These are phyloP conservation scores for Chromobotia macracanthus DNA, from an alignment of 2,797 vertebrate species.

Conservation along the genomic window DNA sequence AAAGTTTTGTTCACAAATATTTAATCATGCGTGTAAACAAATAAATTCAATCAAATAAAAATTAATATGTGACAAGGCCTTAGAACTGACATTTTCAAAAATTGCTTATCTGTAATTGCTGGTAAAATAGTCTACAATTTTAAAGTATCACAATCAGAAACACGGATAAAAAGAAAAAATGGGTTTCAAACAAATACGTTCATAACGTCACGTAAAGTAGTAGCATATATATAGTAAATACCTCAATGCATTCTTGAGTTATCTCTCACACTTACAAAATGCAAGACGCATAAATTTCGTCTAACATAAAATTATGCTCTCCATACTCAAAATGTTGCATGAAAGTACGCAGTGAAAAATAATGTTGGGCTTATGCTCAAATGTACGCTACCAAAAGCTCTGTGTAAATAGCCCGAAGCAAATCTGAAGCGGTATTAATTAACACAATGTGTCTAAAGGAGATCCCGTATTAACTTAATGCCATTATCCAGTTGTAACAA, in stretches of 20 bases:
- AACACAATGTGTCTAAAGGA: background rate
- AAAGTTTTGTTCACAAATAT: too few relatives aligned
- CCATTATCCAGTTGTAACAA: background rate
- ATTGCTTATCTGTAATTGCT: too few relatives aligned
- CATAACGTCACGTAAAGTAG: background rate
- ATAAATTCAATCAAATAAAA: too few relatives aligned
- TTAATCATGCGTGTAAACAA: too few relatives aligned
- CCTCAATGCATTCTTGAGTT: conserved; percentile 66
- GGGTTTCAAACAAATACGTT: background rate
- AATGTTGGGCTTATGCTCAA: background rate
- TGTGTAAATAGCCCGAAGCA: background rate
- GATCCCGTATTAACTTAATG: background rate
- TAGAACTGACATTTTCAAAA: background rate
- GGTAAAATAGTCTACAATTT: background rate
- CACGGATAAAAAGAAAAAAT: background rate
- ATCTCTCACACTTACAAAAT: conserved; percentile 65
- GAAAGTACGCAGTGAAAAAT: background rate
- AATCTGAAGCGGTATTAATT: background rate
- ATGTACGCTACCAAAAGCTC: background rate
- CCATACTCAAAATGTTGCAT: conserved; percentile 48
- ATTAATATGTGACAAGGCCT: background rate
- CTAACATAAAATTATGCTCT: conserved; percentile 55
- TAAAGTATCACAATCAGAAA: background rate
- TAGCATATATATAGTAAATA: conserved; percentile 64
- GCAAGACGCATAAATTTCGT: conserved; percentile 63